Conservation (phyloP, 2,797 vertebrate genomes). For the Alcedo quadribrachys region DNA sequence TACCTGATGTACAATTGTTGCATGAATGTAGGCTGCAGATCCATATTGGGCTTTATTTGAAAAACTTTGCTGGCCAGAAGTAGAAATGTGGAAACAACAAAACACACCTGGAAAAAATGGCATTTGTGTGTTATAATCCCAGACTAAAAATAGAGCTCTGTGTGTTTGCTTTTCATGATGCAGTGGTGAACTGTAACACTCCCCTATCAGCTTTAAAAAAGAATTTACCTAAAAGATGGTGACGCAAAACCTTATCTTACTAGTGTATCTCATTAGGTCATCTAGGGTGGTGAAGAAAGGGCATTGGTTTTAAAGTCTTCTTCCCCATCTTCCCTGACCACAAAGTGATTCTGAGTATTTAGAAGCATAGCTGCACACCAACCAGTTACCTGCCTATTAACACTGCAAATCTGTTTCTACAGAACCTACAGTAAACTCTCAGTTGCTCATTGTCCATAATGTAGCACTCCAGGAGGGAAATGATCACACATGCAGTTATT, state of each 20-base stretch:
- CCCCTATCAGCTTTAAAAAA: slow-evolving; percentile 24
- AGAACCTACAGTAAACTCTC: neutral
- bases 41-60: neutral
- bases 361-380: neutral
- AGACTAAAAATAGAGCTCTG: slow-evolving; percentile 18
- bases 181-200: slow-evolving; percentile 9
- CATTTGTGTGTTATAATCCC: neutral
- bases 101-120: slow-evolving; percentile 21
- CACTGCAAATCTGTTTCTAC: neutral
- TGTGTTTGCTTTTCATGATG: neutral
- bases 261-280: neutral
- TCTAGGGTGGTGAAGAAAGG: neutral
- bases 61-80: neutral
- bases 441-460: neutral
- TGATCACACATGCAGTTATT: neutral
- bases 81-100: neutral
- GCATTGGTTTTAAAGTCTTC: neutral
- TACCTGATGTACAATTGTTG: neutral
- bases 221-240: slow-evolving; percentile 17
- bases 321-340: neutral
- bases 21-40: neutral
- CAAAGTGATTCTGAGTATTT: neutral
- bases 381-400: too few relatives aligned
- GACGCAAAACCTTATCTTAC: slow-evolving; percentile 25
- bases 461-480: neutral